phyloP scores from a whole-genome alignment of 2,113 vertebrate genomes.

The Periophthalmodon schlosseri region DNA sequence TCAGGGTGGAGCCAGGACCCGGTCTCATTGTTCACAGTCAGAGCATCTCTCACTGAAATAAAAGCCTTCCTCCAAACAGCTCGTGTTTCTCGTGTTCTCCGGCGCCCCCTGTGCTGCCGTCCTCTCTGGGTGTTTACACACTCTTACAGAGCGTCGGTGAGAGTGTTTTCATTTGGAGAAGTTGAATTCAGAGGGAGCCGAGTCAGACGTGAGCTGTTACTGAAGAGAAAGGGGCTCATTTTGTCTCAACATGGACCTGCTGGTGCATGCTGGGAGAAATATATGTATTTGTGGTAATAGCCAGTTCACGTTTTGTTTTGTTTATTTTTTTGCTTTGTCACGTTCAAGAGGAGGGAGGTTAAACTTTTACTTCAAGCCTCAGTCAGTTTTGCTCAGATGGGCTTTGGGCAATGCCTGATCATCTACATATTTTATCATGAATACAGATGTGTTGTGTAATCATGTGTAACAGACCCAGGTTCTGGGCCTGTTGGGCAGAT shows the following conservation, averaged over 20 bases:
- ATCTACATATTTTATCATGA: no score
- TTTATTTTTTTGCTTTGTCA: background rate
- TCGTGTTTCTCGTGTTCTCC: slow-evolving; percentile 38
- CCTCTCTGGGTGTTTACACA: slow-evolving; percentile 16
- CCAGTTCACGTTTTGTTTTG: no score
- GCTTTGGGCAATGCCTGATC: no score
- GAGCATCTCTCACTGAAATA: slow-evolving; percentile 46
- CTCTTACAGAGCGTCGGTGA: background rate
- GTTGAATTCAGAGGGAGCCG: slow-evolving; percentile 7
- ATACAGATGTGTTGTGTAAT: no score
- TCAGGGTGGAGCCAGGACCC: slow-evolving; percentile 38
- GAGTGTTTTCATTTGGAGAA: background rate
- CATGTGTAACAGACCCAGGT: no score
- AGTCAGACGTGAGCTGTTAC: slow-evolving; percentile 16
- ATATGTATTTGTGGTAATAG: background rate
- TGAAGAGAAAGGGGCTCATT: slow-evolving; percentile 38
- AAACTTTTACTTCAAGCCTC: background rate
- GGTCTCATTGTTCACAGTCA: slow-evolving; percentile 48
- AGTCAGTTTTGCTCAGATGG: no score
- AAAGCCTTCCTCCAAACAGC: slow-evolving; percentile 34
- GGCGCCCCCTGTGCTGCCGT: slow-evolving; percentile 6
- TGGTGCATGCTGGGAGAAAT: background rate
- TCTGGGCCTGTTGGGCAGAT: no score
- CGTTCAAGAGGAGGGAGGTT: background rate
- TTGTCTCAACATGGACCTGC: slow-evolving; percentile 22